Base-by-base conservation (phyloP, 2,888 invertebrate species). In the Caenorhabditis sp. region DNA sequence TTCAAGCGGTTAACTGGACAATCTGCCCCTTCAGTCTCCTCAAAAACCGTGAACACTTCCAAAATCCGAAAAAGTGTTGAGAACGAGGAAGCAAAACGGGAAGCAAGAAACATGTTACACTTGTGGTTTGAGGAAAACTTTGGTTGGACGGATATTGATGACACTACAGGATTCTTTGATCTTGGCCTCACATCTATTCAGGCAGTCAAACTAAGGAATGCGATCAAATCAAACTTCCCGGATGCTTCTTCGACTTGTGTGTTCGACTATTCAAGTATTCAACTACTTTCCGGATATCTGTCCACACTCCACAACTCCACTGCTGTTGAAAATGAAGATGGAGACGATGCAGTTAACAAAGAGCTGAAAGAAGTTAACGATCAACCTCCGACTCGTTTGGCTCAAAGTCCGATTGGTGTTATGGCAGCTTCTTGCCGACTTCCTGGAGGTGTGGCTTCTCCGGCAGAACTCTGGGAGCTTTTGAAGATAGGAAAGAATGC, bases 361-460 rank as follows among this genome's bases (percentile, higher is more conserved):
- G 56, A 70, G 13, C 15, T 43, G 24, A 68, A 65, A 39, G 65
- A 65, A 26, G 65, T 50, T 17, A 53, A 76, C 7, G 32, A 45
- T 17, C 13, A 39, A 9, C 48, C 61, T 15, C 72, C 72, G 39
- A 78, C 77, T 26, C 46, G 77, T 11, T 15, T 77, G 5, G 63
- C 63, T 26, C 22, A 56, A 6, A 61, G 53, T 41, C 78, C 70
- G 3, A 65, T 78, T 24, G 78, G 72, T 20, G 72, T 78, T 0
- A 72, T 73, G 72, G 61, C 80, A 1, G 76, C 83, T 20, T 70
- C 86, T 6, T 88, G 87, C 65, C 81, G 87, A 13, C 66, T 88
- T 2, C 87, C 88, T 2, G 85, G 84, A 4, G 80, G 82, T 17
- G 65, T 87, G 6, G 45, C 50, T 0, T 81, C 79, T 27, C 78